Base-by-base conservation (phyloP, 2,888 invertebrate species). In the Caenorhabditis sinica region DNA sequence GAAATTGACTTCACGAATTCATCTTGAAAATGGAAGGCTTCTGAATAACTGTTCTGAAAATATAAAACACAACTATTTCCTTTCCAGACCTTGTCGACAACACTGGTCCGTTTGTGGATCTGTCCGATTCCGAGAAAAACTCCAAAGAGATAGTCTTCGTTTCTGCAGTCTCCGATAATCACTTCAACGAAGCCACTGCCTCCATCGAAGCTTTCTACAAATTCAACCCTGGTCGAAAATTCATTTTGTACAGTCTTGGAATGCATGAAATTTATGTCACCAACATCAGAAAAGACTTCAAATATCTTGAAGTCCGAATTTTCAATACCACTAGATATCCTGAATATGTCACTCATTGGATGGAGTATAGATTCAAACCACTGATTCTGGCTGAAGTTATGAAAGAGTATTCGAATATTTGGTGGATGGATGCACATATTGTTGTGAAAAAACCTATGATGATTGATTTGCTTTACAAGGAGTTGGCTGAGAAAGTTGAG, bases 391-490 rank as follows among this genome's bases (percentile, higher is more conserved):
- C 83, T 13, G 83, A 83, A 49, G 74, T 83, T 9, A 73, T 83
- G 69, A 68, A 69, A 33, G 83, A 83, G 20, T 73, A 61, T 33
- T 11, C 30, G 28, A 83, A 74, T 68, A 79, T 83, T 56, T 79
- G 79, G 79, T 83, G 83, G 83, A 79, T 83, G 61, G 83, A 83
- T 58, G 83, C 83, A 13, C 83, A 83, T 69, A 71, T 83, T 49
- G 30, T 28, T 1, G 40, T 69, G 17, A 71, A 76, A n/a, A 82
- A 76, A 25, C 71, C 76, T 2, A 72, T 53, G 20, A 69, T 82
- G 69, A 63, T 69, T 13, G 36, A 69, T 0, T 11, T 20, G 17
- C 25, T 82, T 11, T 69, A 61, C 17, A 33, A 63, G 13, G 58
- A 75, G n/a, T 40, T 82, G n/a, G 63, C 36, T 1, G 56, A 36